Evolutionary conservation across 2,888 invertebrate genomes (phyloP), one percentile per base, ranked within the genome.

Genomic region (Stomorhina lunata): DNA sequence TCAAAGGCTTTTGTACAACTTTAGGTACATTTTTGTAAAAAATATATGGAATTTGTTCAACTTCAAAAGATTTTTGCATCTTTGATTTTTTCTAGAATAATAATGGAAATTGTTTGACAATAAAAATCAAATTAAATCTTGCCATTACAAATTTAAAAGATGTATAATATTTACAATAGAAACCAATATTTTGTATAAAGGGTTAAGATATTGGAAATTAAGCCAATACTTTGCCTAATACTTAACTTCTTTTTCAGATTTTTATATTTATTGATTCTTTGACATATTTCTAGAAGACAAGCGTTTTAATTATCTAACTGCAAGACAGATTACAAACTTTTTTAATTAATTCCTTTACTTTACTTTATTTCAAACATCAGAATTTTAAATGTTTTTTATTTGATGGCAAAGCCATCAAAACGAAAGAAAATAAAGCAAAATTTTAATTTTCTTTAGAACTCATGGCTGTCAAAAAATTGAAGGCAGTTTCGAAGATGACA

Each of bases 331-430:
- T 86, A 85, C 83, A 88, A 90, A 90, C 85, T 89, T 89, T 90
- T 89, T 88, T 90, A 90, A 89, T 89, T 90, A 89, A 88, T 89
- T 90, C 86, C 83, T 32, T 59, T 45, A 34, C 2, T 43, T 73
- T 27, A n/a, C n/a, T n/a, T 4, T 25, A 34, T n/a, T 12, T 34
- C 22, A 43, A 15, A 32, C 9, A 40, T 34, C 15, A 55, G 55
- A 34, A 65, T 57, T 65, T 78, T 15, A 6, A 59, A 37, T 20
- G n/a, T n/a, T 17, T 53, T 20, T 55, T 27, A 29, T 68, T 55
- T 37, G 63, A 50, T 25, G 57, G 63, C 63, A 6, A 63, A 66
- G 55, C 61, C 50, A 43, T 57, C 45, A 65, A 43, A 53, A 4
- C 40, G 5, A 61, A 22, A 65, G 37, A 12, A 17, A 48, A 29